Percentiles rank a stretch among this genome's conserved stretches.
Evolutionary conservation across 2,113 vertebrate species (phyloP).

Genomic region (Pseudorhombus dupliciocellatus): DNA sequence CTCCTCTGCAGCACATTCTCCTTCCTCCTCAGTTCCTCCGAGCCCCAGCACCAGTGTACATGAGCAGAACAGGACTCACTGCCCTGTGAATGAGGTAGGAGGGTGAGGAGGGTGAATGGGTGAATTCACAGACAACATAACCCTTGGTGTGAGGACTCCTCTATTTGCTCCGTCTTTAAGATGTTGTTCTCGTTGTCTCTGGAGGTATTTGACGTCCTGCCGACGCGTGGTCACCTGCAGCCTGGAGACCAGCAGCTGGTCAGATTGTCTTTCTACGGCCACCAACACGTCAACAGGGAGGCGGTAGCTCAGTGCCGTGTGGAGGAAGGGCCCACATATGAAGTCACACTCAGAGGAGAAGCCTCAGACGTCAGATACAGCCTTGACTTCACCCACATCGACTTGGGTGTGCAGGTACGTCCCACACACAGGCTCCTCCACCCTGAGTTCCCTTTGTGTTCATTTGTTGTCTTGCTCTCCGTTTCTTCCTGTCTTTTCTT

Average conservation of each 20-base stretch:
- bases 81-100: slow-evolving; percentile 81
- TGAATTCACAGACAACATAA: too few relatives aligned
- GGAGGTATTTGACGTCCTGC: slow-evolving; percentile 89
- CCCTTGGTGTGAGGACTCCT: too few relatives aligned
- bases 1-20: slow-evolving; percentile 13
- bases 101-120: neutral
- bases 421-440: neutral
- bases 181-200: neutral
- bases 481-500: slow-evolving; percentile 11
- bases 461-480: slow-evolving; percentile 9
- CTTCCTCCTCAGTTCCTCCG: neutral
- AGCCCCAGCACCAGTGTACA: neutral
- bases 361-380: slow-evolving; percentile 82
- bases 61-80: slow-evolving; percentile 12
- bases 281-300: slow-evolving; percentile 65
- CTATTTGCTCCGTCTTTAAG: too few relatives aligned
- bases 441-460: neutral
- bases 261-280: slow-evolving; percentile 85
- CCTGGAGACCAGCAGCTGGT: slow-evolving; percentile 81
- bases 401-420: slow-evolving; percentile 86
- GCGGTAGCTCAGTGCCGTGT: slow-evolving; percentile 83
- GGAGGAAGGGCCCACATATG: slow-evolving; percentile 86
- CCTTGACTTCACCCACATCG: slow-evolving; percentile 76
- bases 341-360: slow-evolving; percentile 83
- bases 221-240: slow-evolving; percentile 78